Base-by-base conservation (phyloP, 2,888 invertebrate species). In the Exocentrus adspersus region DNA sequence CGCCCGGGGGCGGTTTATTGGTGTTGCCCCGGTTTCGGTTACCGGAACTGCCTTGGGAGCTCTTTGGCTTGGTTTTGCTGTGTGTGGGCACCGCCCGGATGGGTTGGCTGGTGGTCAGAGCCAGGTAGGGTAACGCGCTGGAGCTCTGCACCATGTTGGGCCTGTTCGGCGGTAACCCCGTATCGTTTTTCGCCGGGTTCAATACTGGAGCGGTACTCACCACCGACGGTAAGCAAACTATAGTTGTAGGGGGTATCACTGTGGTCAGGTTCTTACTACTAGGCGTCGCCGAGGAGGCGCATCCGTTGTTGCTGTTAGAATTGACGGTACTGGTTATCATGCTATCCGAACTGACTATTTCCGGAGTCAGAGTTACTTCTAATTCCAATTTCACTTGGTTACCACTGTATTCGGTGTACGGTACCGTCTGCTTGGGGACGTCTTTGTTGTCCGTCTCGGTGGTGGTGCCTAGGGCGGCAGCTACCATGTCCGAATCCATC, bases 1-100 rank as follows among this genome's bases (percentile, higher is more conserved):
- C 93, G 1, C 95, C 95, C 0, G 94, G 95, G 0, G 95, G 94
- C 65, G 93, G 89, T 80, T 92, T 92, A 76, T 90, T 91, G 5
- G 88, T 86, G 12, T 24, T 24, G 28, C 75, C 77, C 50, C 88
- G 84, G 73, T 85, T 86, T 58, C 87, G 84, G 77, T 57, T 84
- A 0, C 54, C 50, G 7, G 65, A 60, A 21, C 67, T 60, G 21
- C 61, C 46, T 16, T 60, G 58, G 28, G 69, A 61, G 30, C 50
- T 72, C 76, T 83, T 84, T 68, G 79, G 75, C 74, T 83, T 83
- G 9, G 77, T 71, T 72, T 82, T 83, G 67, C 75, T 79, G 68
- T 84, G 84, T 6, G 84, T 81, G 10, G 84, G 76, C 37, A 85
- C 80, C 2, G 85, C 84, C 46, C 85, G 77, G 41, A 86, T 82